These are phyloP conservation scores for Tursiops truncatus DNA, from an alignment of 2,113 vertebrate genomes.

Conservation along the genomic window DNA sequence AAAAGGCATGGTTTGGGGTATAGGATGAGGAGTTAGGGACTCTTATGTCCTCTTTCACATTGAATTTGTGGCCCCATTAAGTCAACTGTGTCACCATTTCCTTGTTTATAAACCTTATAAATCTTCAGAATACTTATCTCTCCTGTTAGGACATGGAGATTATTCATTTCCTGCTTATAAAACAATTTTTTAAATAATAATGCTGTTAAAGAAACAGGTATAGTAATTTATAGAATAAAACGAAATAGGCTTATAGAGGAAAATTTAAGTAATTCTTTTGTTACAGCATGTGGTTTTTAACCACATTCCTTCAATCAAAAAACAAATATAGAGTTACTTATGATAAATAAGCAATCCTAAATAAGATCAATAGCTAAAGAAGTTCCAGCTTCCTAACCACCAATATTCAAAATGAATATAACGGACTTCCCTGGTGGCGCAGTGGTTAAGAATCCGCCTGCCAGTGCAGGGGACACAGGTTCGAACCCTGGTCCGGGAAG, in stretches of 20 bases:
- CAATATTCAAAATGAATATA: slow-evolving; percentile 32
- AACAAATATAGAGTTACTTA: slow-evolving; percentile 4
- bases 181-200: slow-evolving; percentile 43
- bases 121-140: slow-evolving; percentile 56
- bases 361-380: background rate
- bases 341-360: slow-evolving; percentile 12
- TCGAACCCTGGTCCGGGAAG: no score
- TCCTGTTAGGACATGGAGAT: background rate
- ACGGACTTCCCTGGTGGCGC: no score
- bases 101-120: slow-evolving; percentile 38
- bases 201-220: slow-evolving; percentile 25
- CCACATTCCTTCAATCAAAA: slow-evolving; percentile 33
- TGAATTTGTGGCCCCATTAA: slow-evolving; percentile 43
- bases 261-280: slow-evolving; percentile 30
- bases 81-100: slow-evolving; percentile 47
- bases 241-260: background rate
- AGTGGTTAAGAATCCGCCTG: no score
- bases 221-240: slow-evolving; percentile 23
- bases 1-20: slow-evolving; percentile 4
- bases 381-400: background rate
- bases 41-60: slow-evolving; percentile 26
- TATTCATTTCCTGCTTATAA: slow-evolving; percentile 52
- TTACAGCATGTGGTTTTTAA: background rate
- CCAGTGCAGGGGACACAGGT: no score
- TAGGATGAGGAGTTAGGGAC: slow-evolving; percentile 44